Evolutionary conservation across 2,888 invertebrate genomes (phyloP), one percentile per base, ranked within the genome.

Genomic region (Drosophila trichaetosa): DNA sequence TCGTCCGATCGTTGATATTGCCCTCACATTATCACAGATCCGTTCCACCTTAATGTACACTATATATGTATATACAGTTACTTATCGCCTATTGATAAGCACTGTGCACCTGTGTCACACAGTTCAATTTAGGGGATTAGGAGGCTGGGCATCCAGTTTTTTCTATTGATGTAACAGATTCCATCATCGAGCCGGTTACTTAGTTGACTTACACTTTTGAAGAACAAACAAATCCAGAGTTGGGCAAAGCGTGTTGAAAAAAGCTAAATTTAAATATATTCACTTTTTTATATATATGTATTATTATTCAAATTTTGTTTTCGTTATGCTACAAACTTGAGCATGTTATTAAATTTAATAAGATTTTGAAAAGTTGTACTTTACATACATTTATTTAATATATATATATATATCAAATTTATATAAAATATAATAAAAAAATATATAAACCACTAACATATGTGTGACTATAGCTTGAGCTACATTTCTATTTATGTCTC

Each of bases 1-100:
- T 65, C 40, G 75, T 27, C 21, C 65, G 75, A 61, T 58, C 46
- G 63, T 51, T 79, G 60, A 59, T 68, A 66, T 75, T 60, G 72
- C 72, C 79, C 75, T 76, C 76, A 72, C 79, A 79, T 79, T 69
- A 61, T 48, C 66, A 34, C 54, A 71, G 56, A 72, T 79, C 79
- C 79, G 79, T 34, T 59, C 76, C 66, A 79, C 62, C 76, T 59
- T 21, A n/a, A 2, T 34, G 56, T 24, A 7, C 16, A 46, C 27
- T 27, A 5, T 21, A 6, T n/a, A 31, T n/a, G 16, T 42, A 21
- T 46, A 27, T 36, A 3, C 0, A 42, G 42, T 42, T 8, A 46
- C 24, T 16, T 16, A 24, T 46, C 46, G 24, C 8, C 24, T 46
- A 56, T 29, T 38, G 79, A 79, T 79, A 72, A 76, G 67, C 33